Percentiles rank a stretch among this genome's conserved stretches.
phyloP scores from a whole-genome alignment of 2,888 invertebrate species.

The Hydrotaea cyrtoneurina region DNA sequence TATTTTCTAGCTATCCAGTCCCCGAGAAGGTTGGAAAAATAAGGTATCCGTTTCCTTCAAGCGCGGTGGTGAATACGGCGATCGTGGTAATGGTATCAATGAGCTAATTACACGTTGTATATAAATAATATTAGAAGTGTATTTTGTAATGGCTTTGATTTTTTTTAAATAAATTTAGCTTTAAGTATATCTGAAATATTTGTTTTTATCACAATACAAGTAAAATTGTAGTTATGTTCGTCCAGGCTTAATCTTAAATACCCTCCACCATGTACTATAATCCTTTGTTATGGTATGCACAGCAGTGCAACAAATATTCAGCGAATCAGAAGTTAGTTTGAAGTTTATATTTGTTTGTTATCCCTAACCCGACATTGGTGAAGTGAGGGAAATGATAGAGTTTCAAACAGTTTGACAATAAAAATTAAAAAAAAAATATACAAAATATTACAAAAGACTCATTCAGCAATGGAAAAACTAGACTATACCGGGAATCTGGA shows the following conservation, averaged over 20 bases:
- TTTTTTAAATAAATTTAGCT: constrained; percentile 56
- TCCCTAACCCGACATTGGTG: too few relatives aligned
- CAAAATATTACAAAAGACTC: neutral
- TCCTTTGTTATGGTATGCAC: too few relatives aligned
- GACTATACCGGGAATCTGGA: constrained; percentile 54
- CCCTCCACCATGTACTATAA: too few relatives aligned
- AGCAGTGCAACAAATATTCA: too few relatives aligned
- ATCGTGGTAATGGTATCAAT: constrained; percentile 78
- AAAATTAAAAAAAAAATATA: neutral
- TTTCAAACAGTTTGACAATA: neutral
- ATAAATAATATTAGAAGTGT: constrained; percentile 70
- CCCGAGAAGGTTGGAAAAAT: constrained; percentile 79
- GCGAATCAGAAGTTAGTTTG: too few relatives aligned
- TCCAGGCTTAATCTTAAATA: too few relatives aligned
- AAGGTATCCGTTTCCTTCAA: constrained; percentile 78
- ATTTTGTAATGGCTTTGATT: constrained; percentile 39
- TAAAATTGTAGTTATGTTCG: too few relatives aligned
- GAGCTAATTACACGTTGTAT: constrained; percentile 78
- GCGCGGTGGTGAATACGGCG: constrained; percentile 81
- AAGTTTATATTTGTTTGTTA: too few relatives aligned
- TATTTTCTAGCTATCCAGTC: constrained; percentile 76
- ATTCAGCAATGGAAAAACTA: constrained; percentile 32
- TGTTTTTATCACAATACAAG: constrained; percentile 29
- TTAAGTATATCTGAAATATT: constrained; percentile 26
- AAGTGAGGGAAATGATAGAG: too few relatives aligned